Evolutionary conservation across 1,140 invertebrate genomes (phyloP).

Genomic region (Conus betulinus): DNA sequence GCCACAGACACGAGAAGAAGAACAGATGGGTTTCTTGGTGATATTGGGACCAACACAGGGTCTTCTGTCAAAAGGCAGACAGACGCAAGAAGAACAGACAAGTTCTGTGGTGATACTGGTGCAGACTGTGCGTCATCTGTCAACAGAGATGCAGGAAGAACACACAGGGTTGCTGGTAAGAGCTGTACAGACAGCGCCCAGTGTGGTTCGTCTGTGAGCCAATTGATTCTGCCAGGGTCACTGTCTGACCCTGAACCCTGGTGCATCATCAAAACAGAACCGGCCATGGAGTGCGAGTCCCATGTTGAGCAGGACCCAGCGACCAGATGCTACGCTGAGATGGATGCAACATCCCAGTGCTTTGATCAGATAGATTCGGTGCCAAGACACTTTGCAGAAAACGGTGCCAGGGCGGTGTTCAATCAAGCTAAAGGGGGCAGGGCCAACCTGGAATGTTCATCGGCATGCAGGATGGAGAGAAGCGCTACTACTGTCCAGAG

Average conservation of each 20-base stretch:
- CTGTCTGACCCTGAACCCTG: background rate
- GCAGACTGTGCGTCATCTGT: too few relatives aligned
- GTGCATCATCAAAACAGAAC: background rate
- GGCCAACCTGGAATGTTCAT: background rate
- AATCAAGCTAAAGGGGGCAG: background rate
- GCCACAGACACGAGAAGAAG: too few relatives aligned
- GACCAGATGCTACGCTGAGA: background rate
- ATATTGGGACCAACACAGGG: too few relatives aligned
- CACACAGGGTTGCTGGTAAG: too few relatives aligned
- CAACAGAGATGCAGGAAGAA: too few relatives aligned
- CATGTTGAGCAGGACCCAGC: background rate
- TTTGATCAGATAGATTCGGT: too few relatives aligned
- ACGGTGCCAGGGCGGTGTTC: background rate
- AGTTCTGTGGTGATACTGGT: too few relatives aligned
- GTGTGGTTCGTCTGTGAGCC: background rate
- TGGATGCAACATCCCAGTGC: too few relatives aligned
- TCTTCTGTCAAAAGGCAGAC: too few relatives aligned
- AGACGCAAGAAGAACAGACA: too few relatives aligned
- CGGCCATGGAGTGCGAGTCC: background rate
- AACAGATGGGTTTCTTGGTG: too few relatives aligned
- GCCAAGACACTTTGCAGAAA: background rate
- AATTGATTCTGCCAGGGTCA: background rate
- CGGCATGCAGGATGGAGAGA: background rate
- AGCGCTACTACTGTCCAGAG: background rate
- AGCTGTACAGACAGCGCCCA: too few relatives aligned